Base-by-base conservation (phyloP, 2,797 vertebrate species). In the Galago senegalensis region DNA sequence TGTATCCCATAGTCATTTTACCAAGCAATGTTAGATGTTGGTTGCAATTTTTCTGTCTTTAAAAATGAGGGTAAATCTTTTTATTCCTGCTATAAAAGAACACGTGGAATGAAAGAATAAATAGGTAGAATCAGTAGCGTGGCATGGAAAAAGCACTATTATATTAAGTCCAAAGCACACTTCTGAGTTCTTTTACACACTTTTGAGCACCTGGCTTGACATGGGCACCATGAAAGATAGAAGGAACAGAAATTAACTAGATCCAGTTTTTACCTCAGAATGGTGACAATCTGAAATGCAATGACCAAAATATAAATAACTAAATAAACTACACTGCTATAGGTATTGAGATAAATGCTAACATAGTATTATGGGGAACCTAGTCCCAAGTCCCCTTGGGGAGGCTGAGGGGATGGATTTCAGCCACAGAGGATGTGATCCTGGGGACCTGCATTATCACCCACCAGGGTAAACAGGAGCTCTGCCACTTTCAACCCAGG, bases 51-150 rank as follows among this genome's bases (percentile, higher is more conserved):
- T 92, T 82, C 56, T 73, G 27, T 58, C 75, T 90, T 90, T 34
- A 84, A 79, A 29, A 63, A 86, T 77, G 17, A 27, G 91, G 23
- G 16, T 43, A 69, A 87, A 40, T 61, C 58, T 53, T 61, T 94
- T 77, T 46, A 16, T 86, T 63, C 25, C 14, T 91, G 91, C 81
- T 88, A 40, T 49, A 61, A 37, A 91, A 93, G 61, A 86, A 61
- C 34, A 8, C 20, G 10, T 23, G 16, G 58, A 46, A 93, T 58
- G 69, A 77, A 90, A 91, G 56, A 75, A n/a, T 37, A 65, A 83
- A 65, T 40, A 34, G 10, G n/a, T 37, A 58, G 25, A 60, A 81
- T 29, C 16, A 25, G 63, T 43, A 60, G 31, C 49, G 37, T 4
- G 58, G 46, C 6, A n/a, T 3, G 31, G 56, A 46, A 86, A 53